Base-by-base conservation (phyloP, 2,113 vertebrate genomes). In the Otocyon megalotis region DNA sequence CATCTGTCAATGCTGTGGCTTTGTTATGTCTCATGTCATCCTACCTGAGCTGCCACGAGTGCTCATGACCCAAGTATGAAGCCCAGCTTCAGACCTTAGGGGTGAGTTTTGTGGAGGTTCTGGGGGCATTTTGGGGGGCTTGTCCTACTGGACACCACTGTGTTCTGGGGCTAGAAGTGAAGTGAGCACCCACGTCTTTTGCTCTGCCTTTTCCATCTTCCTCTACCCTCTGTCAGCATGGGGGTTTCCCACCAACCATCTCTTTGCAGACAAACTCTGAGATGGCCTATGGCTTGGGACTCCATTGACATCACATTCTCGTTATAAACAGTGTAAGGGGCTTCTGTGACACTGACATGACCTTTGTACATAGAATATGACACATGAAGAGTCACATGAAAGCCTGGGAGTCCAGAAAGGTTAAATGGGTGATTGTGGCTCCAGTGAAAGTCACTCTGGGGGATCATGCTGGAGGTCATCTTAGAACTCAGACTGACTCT, bases 141-240 rank as follows among this genome's bases (percentile, higher is more conserved):
- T 3, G 1, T 43, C 13, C 48, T n/a, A 26, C 58, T 56, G n/a
- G 71, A 30, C 0, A 8, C 17, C 17, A 19, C 26, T 3, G 5
- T 19, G 7, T 24, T 74, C 26, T 5, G 5, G 15, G 43, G 17
- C 8, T 17, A 76, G 58, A n/a, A 32, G 32, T 37, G 50, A 80
- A 26, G 58, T 0, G 1, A 53, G n/a, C 0, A 2, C 11, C 58
- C 15, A 1, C 81, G 1, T 35, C 22, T 6, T 0, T 50, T 1
- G 0, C 1, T 20, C 43, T 65, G 24, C 12, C 48, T 62, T 17
- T 37, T 22, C 48, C 20, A 8, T 53, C 24, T 54, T 43, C 37
- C 22, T 43, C 32, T 17, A 50, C 28, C 24, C 37, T 85, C 32
- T 85, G 69, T 17, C 8, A 16, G 30, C 2, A 15, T 30, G 24